These are phyloP conservation scores for Parotocinclus haroldoi DNA, from an alignment of 2,797 vertebrate species.

Conservation along the genomic window DNA sequence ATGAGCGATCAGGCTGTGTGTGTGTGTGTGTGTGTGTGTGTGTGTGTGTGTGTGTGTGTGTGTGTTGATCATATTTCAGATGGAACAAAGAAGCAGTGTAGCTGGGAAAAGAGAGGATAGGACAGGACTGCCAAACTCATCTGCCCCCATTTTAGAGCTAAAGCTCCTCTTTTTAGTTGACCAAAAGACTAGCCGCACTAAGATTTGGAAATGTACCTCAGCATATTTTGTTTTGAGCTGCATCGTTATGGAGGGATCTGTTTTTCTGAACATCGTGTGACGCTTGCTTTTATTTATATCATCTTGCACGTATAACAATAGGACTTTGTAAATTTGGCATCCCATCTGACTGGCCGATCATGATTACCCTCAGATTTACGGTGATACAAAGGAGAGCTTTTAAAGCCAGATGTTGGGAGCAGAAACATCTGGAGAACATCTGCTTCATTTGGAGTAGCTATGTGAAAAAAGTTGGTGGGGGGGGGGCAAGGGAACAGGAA, in stretches of 20 bases:
- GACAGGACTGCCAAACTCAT: conserved; percentile 86
- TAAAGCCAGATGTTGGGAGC: conserved; percentile 68
- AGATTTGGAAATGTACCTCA: neutral
- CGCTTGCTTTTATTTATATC: neutral
- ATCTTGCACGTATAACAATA: conserved; percentile 22
- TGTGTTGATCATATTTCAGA: conserved; percentile 82
- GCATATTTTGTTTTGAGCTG: neutral
- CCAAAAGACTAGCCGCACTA: neutral
- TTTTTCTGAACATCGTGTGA: neutral
- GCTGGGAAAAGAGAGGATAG: conserved; percentile 76
- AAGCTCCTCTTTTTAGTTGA: too few relatives aligned
- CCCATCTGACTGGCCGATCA: conserved; percentile 46
- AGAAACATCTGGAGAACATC: conserved; percentile 76
- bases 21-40: conserved; percentile 62
- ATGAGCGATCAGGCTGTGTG: conserved; percentile 16
- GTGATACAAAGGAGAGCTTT: conserved; percentile 60
- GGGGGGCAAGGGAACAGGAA: conserved; percentile 39
- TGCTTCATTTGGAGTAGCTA: conserved; percentile 61
- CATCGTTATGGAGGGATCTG: neutral
- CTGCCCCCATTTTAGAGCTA: conserved; percentile 50
- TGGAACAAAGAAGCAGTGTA: conserved; percentile 82
- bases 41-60: conserved; percentile 55
- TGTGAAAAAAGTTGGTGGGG: conserved; percentile 47
- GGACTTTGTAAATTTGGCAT: conserved; percentile 41
- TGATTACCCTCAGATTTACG: conserved; percentile 59